Evolutionary conservation across 2,888 invertebrate species (phyloP).

Genomic region (Petrolisthes cinctipes): DNA sequence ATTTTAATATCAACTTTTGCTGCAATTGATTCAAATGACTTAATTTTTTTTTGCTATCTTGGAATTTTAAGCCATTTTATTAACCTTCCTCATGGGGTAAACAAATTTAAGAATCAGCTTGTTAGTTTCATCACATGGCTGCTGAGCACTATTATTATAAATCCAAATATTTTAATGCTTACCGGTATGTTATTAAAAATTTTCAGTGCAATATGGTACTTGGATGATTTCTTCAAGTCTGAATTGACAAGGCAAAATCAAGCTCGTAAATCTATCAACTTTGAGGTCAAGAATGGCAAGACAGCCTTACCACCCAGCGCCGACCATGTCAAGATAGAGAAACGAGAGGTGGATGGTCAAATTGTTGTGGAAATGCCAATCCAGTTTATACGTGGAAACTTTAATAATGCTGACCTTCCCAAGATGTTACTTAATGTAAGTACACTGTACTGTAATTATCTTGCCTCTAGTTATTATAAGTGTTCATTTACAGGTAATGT

Average conservation of each 20-base stretch:
- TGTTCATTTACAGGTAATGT: too few relatives aligned
- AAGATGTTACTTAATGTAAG: constrained; percentile 64
- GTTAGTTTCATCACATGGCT: too few relatives aligned
- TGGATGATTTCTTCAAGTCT: constrained; percentile 81
- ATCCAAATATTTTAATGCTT: constrained; percentile 45
- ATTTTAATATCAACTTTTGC: too few relatives aligned
- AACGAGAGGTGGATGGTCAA: constrained; percentile 49
- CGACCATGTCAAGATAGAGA: constrained; percentile 44
- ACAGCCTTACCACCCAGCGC: constrained; percentile 52
- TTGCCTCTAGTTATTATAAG: too few relatives aligned
- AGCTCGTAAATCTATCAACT: constrained; percentile 16
- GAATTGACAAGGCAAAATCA: constrained; percentile 68
- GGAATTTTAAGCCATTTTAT: too few relatives aligned
- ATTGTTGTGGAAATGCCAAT: constrained; percentile 64
- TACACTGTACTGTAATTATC: background rate
- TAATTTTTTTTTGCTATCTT: too few relatives aligned
- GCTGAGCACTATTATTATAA: background rate
- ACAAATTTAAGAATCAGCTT: too few relatives aligned
- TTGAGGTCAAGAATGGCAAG: constrained; percentile 39
- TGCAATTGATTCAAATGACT: too few relatives aligned
- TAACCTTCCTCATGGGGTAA: too few relatives aligned
- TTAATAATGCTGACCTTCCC: constrained; percentile 61
- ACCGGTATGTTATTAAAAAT: constrained; percentile 9
- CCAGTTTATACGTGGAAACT: constrained; percentile 64
- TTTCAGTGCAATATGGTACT: constrained; percentile 83